Conservation (phyloP, 2,888 invertebrate genomes). For the Apantesis nais region DNA sequence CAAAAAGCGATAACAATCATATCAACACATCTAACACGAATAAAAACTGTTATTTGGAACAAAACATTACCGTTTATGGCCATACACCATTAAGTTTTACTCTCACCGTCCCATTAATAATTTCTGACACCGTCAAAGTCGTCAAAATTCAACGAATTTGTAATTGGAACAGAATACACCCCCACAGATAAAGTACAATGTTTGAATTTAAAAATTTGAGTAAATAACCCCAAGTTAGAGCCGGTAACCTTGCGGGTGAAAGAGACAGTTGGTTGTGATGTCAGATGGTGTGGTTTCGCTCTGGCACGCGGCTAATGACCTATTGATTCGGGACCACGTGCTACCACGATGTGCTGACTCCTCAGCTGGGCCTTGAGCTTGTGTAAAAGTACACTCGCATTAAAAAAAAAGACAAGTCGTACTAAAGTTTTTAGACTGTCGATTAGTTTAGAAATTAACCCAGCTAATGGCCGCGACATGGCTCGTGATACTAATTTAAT, state of each 20-base stretch:
- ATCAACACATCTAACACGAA: slow-evolving; percentile 13
- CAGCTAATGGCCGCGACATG: background rate
- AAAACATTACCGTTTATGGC: slow-evolving; percentile 23
- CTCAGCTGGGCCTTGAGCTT: slow-evolving; percentile 30
- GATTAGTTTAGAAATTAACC: background rate
- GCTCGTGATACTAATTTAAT: background rate
- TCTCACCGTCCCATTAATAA: slow-evolving; percentile 40
- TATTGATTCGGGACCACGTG: slow-evolving; percentile 66
- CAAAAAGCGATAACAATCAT: slow-evolving; percentile 15
- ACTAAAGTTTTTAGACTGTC: background rate
- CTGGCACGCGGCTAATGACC: slow-evolving; percentile 55
- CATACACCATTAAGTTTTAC: slow-evolving; percentile 31
- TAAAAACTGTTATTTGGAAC: slow-evolving; percentile 23
- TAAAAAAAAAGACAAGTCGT: background rate
- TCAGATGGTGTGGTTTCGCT: slow-evolving; percentile 49
- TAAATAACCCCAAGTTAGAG: slow-evolving; percentile 57
- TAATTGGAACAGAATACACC: slow-evolving; percentile 8
- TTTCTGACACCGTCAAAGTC: slow-evolving; percentile 9
- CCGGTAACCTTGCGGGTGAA: slow-evolving; percentile 54
- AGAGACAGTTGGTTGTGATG: slow-evolving; percentile 54
- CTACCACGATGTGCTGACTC: slow-evolving; percentile 31
- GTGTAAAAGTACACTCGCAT: background rate
- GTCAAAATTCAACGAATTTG: background rate
- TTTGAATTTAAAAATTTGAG: slow-evolving; percentile 48
- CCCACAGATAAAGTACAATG: slow-evolving; percentile 18